These are phyloP conservation scores for Archivesica marissinica DNA, from an alignment of 1,140 invertebrate genomes.

Conservation along the genomic window DNA sequence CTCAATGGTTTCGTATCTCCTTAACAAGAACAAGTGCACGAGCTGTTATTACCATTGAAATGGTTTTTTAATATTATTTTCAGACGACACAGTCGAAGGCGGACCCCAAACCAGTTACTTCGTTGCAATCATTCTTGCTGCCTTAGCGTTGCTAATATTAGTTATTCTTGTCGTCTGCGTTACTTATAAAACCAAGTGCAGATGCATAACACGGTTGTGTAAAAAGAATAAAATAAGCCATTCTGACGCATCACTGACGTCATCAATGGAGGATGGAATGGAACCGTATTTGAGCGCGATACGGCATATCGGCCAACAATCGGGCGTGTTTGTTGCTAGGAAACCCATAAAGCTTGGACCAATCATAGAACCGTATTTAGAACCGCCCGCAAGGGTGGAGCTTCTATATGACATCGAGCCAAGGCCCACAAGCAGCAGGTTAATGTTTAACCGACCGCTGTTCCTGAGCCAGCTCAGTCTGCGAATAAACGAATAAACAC, in stretches of 20 bases:
- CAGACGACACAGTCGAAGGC: constrained; percentile 26
- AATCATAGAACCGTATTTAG: constrained; percentile 52
- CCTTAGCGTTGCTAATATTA: constrained; percentile 2
- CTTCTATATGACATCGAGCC: constrained; percentile 50
- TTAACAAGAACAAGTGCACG: no score
- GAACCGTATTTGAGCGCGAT: constrained; percentile 3
- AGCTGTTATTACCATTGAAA: no score
- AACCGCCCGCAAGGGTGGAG: constrained; percentile 43
- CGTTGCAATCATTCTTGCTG: constrained; percentile 43
- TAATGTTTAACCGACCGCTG: constrained; percentile 40
- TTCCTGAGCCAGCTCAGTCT: constrained; percentile 48
- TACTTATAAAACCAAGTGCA: constrained; percentile 40
- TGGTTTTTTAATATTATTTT: constrained; percentile 22
- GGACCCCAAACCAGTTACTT: constrained; percentile 22
- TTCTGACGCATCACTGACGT: constrained; percentile 21
- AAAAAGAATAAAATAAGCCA: constrained; percentile 22
- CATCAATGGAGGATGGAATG: constrained; percentile 30
- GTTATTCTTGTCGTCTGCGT: constrained; percentile 19
- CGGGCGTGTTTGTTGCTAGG: constrained; percentile 42
- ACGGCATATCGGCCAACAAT: neutral
- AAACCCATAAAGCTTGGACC: constrained; percentile 58
- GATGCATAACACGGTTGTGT: constrained; percentile 18
- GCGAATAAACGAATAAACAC: no score
- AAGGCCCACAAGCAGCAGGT: constrained; percentile 38
- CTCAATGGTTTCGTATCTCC: no score